Evolutionary conservation across 2,797 vertebrate genomes (phyloP), one percentile per base, ranked within the genome.

Genomic region (Channa striata): DNA sequence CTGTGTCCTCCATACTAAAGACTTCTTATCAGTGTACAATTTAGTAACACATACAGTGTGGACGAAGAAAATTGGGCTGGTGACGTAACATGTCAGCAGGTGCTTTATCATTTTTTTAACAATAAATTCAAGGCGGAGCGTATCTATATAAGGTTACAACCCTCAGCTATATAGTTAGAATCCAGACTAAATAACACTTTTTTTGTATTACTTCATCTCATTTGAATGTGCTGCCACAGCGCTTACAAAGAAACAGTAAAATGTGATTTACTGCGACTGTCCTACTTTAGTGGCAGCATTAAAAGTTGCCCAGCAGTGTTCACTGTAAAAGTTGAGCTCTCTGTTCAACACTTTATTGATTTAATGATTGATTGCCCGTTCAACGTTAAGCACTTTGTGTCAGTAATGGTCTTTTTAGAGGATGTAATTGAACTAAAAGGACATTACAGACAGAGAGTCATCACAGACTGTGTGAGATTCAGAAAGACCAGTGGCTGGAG

Each of bases 331-430:
- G 53, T 66, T 40, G 49, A 62, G 56, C 68, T 57, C 20, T 68
- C 42, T 63, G 3, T 68, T 69, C 61, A 70, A 13, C 20, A 53
- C 68, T 79, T 50, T 52, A 76, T 72, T 70, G 79, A 82, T 74
- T 77, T 63, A n/a, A 25, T 63, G 43, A 72, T 66, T 73, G 50
- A 85, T 73, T 10, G 49, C 47, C 51, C 10, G 14, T 62, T 82
- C 56, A 44, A 73, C 77, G 72, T 62, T 44, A 11, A 68, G 52
- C 66, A 57, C 72, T 30, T 78, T 66, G 43, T 56, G 54, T 69
- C 56, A 25, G 64, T 81, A 77, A 82, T 78, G 58, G 60, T 58
- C 56, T 74, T 78, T 74, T 68, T 57, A 56, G 52, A 52, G 43
- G 12, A 50, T 67, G 44, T 79, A 57, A 83, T 82, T 78, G 59